Evolutionary conservation across 2,797 vertebrate species (phyloP).

Genomic region (Salarias fasciatus): DNA sequence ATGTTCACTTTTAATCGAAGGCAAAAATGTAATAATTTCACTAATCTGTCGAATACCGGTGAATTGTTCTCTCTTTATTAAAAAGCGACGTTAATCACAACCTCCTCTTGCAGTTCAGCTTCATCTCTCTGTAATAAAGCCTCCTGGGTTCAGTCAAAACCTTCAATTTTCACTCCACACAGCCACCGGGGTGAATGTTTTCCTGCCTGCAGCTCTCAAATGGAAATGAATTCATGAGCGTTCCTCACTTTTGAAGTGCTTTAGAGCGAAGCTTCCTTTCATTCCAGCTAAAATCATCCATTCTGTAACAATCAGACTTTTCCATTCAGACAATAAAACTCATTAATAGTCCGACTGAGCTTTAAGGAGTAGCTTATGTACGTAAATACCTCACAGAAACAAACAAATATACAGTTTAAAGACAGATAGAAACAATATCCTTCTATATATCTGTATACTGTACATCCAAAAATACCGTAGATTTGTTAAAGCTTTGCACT

Average conservation of each 20-base stretch:
- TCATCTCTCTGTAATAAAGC: no score
- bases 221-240: background rate
- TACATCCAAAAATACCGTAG: conserved; percentile 53
- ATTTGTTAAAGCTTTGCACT: conserved; percentile 49
- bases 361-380: conserved; percentile 1
- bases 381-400: conserved; percentile 10
- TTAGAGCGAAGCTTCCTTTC: background rate
- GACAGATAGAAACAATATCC: conserved; percentile 31
- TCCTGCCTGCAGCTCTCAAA: background rate
- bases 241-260: conserved; percentile 9
- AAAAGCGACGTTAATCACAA: no score
- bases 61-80: no score
- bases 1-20: no score
- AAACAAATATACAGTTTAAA: conserved; percentile 14
- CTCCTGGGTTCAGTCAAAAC: background rate
- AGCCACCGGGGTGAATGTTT: conserved; percentile 2
- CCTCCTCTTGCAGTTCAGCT: no score
- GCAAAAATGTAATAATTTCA: no score
- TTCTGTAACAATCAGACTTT: background rate
- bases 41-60: no score
- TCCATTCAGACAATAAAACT: background rate
- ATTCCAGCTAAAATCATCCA: background rate
- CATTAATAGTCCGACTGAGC: background rate
- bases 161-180: conserved; percentile 11
- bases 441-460: conserved; percentile 26